Evolutionary conservation across 1,140 invertebrate genomes (phyloP).

Genomic region (Macrosteles quadrilineatus): DNA sequence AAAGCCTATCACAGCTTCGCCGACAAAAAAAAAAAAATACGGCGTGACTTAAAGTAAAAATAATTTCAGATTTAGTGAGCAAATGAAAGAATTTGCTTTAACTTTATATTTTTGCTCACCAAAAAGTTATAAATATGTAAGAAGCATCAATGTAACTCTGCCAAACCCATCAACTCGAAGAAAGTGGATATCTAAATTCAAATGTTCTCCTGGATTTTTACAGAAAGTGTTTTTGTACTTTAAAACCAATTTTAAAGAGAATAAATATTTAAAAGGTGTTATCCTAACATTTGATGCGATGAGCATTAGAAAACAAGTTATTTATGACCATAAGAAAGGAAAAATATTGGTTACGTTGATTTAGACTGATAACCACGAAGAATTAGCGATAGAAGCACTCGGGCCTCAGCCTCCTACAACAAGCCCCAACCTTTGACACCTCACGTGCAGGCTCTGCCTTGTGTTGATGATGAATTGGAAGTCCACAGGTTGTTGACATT

Average conservation of each 20-base stretch:
- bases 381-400: background rate
- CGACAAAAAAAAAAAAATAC: background rate
- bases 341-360: background rate
- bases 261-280: background rate
- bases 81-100: background rate
- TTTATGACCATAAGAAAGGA: background rate
- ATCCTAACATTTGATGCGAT: background rate
- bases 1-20: background rate
- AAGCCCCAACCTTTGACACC: too few species aligned
- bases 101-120: background rate
- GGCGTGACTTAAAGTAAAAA: background rate
- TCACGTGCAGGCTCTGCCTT: too few species aligned
- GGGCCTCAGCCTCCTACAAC: too few species aligned
- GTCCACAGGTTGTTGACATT: too few species aligned
- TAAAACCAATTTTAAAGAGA: background rate
- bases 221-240: background rate
- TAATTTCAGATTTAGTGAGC: background rate
- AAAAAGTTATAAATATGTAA: background rate
- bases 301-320: slow-evolving; percentile 4
- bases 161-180: background rate
- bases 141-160: background rate
- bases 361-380: background rate
- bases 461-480: too few species aligned
- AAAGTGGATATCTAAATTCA: background rate
- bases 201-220: background rate